Base-by-base conservation (phyloP, 2,888 invertebrate genomes). In the Onchidella celtica region DNA sequence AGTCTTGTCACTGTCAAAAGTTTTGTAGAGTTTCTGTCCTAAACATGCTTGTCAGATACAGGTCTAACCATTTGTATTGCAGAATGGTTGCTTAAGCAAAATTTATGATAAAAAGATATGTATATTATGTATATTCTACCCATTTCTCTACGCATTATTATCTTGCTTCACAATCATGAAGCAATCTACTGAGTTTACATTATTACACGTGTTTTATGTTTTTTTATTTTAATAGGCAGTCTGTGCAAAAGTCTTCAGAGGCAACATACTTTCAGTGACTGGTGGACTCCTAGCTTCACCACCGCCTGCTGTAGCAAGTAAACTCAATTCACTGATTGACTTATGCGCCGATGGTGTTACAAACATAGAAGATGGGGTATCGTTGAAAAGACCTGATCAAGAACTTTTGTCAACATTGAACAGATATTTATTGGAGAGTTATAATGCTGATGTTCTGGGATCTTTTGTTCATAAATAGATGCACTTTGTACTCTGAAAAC, bases 221-320 rank as follows among this genome's bases (percentile, higher is more conserved):
- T 47, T 47, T 47, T 6, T 47, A 11, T 17, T 47, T 47, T 17
- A 47, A 29, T 83, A 87, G 86, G 74, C 73, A 61, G 74, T 87
- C 24, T 87, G 86, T 79, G 69, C 83, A 9, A 82, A 87, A 24
- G 74, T 86, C 14, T 82, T 86, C 59, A 69, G 73, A 17, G 65
- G 83, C 14, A 65, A 38, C 0, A 55, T 74, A 4, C 59, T 83
- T 6, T 55, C 81, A 24, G 47, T 65, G 3, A 55, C 80, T 9
- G 70, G 75, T 11, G 86, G 84, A 2, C 68, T 87, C 1, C 76
- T 87, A 40, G 34, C 74, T 21, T 81, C 72, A 14, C 84, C 86
- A 6, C 86, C 86, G 17, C 24, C 72, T 11, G 47, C 63, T 11
- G 27, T 85, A 11, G 83, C 79, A n/a, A 36, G 59, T 4, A 40